Base-by-base conservation (phyloP, 2,113 vertebrate species). In the Stegastes partitus region DNA sequence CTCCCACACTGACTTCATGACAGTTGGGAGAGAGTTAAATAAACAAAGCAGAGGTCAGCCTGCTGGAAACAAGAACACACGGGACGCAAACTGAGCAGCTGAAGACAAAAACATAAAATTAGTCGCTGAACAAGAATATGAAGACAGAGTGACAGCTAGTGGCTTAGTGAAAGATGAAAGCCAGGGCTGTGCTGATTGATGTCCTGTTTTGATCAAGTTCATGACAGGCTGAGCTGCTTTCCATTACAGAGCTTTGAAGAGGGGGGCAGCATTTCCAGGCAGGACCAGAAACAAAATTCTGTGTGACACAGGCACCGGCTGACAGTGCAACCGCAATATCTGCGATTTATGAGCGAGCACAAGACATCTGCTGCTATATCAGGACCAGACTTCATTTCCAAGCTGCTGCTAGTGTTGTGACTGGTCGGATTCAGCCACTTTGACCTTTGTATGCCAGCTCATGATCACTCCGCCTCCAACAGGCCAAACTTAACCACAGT, bases 331-430 rank as follows among this genome's bases (percentile, higher is more conserved):
- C 85, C 81, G 15, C 88, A 87, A 68, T 72, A 81, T 84, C 74
- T 23, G 31, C 53, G 19, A 90, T 88, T 90, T 89, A 90, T 75
- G 81, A 84, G 44, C 7, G 2, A 64, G 62, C 63, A 22, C 65
- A 58, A 31, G 23, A 68, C 83, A 88, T 90, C 69, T 88, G 84
- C 75, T 81, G 80, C 87, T 91, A 83, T 88, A 89, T 91, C 75
- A 83, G 85, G 81, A 83, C 58, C 83, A 81, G 74, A 53, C 66
- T 63, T 19, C 9, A 62, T 69, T 86, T 85, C 81, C 39, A 53
- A 50, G 82, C 64, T 15, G 15, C 77, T 65, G 56, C 0, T 53
- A 4, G 64, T 63, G 70, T 51, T 77, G 56, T 6, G 63, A 25
- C 79, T 81, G 59, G 39, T 61, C 57, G 61, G 28, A 21, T 21